phyloP scores from a whole-genome alignment of 2,797 vertebrate species.

The Macropus fuliginosus region DNA sequence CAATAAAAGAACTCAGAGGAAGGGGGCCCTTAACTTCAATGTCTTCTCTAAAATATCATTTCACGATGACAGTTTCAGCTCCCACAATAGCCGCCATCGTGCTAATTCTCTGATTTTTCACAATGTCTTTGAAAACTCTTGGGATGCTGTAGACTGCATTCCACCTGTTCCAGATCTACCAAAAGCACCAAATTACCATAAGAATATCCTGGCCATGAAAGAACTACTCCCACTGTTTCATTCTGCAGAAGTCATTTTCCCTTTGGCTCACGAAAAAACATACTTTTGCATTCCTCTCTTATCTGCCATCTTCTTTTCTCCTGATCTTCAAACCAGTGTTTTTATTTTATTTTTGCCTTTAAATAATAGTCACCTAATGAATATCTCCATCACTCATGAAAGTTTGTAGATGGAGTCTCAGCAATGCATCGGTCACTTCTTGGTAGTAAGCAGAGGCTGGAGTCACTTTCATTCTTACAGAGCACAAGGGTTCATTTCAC shows the following conservation, averaged over 20 bases:
- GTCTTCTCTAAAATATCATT: constrained; percentile 9
- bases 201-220: background rate
- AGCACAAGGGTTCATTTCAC: background rate
- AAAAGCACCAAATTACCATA: background rate
- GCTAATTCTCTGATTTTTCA: constrained; percentile 10
- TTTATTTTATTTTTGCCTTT: background rate
- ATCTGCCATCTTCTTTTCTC: background rate
- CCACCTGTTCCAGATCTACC: background rate
- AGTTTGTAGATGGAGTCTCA: background rate
- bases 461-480: background rate
- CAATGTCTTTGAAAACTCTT: background rate
- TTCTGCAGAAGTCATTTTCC: background rate
- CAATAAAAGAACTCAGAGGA: background rate
- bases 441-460: background rate
- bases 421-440: background rate
- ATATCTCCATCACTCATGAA: background rate
- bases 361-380: background rate
- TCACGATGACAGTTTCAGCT: background rate
- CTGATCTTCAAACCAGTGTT: background rate
- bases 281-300: background rate
- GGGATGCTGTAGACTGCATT: background rate
- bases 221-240: background rate
- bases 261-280: background rate
- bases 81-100: background rate
- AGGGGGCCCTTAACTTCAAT: background rate